A percentile compares a stretch with the other conserved stretches of the same genome.
phyloP scores from a whole-genome alignment of 2,113 vertebrate genomes.

The Scomber scombrus region DNA sequence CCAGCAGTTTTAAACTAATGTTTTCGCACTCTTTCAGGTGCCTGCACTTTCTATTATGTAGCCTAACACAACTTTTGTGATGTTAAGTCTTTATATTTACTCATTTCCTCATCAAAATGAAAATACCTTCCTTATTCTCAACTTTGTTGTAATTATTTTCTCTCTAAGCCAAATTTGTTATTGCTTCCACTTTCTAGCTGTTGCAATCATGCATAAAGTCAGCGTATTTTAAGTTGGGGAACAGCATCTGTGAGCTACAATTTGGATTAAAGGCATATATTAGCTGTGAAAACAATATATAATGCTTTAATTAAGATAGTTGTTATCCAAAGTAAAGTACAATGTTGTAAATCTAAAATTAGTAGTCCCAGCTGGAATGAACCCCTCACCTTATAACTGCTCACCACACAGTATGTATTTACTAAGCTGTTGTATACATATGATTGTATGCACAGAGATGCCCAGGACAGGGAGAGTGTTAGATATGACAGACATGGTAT shows the following conservation, averaged over 20 bases:
- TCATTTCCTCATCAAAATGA: conserved; percentile 41
- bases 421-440: conserved; percentile 55
- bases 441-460: conserved; percentile 40
- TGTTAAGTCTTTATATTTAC: conserved; percentile 55
- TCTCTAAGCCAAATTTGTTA: conserved; percentile 54
- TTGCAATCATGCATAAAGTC: conserved; percentile 38
- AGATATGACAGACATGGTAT: conserved; percentile 52
- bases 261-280: conserved; percentile 58
- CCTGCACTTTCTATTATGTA: conserved; percentile 81
- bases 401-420: conserved; percentile 54
- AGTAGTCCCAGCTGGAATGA: conserved; percentile 36
- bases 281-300: conserved; percentile 55
- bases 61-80: conserved; percentile 65
- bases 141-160: conserved; percentile 37
- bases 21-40: conserved; percentile 71
- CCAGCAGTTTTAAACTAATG: conserved; percentile 67
- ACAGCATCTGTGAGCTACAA: conserved; percentile 53
- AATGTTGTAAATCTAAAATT: conserved; percentile 57
- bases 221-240: conserved; percentile 44
- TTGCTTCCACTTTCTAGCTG: conserved; percentile 62
- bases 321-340: conserved; percentile 67
- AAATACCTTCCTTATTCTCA: conserved; percentile 39
- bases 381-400: conserved; percentile 47
- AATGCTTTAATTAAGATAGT: conserved; percentile 68
- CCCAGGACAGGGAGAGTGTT: conserved; percentile 29